Evolutionary conservation across 2,888 invertebrate genomes (phyloP), one percentile per base, ranked within the genome.

Genomic region (Limnephilus auricula): DNA sequence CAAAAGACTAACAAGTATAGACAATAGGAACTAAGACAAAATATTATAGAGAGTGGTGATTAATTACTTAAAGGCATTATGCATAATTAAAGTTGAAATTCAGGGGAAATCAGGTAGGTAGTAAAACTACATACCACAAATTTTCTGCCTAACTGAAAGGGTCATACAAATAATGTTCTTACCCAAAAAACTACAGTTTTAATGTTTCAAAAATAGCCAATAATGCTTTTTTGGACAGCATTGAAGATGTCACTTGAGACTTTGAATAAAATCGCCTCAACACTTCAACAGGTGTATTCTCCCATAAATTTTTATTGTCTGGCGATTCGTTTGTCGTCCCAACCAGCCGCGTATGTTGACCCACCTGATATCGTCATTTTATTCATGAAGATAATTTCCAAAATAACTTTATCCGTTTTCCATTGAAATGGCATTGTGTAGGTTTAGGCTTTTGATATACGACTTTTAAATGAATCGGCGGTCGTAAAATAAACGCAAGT

Each of bases 261-360:
- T 50, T 50, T 31, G 13, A 31, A 65, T 65, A 50, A 50, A 86
- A 31, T 86, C 25, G 15, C 31, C n/a, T 40, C 6, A 83, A 85
- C 85, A 85, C n/a, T n/a, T n/a, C 2, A 82, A 86, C 86, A 86
- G 86, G 86, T 86, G 86, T 86, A 50, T 86, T 34, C 15, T 45
- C 86, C 32, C 86, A 86, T 86, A 32, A 86, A 65, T 65, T 65
- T 86, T 86, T 50, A 86, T 86, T 86, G 86, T 86, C 86, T 32
- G 31, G 30, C 50, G 18, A 34, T 25, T 25, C 86, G 65, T 86
- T 65, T 65, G 31, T 32, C 50, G 13, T 13, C 50, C 1, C 65
- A 50, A 18, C 45, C 86, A 30, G 85, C 65, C 50, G 86, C 50
- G 86, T 45, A 31, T 31, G 30, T 86, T 86, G 86, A 86, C 86